Percentiles rank a stretch among this genome's conserved stretches.
Conservation (phyloP, 2,797 vertebrate genomes). For the Coregonus ussuriensis region DNA sequence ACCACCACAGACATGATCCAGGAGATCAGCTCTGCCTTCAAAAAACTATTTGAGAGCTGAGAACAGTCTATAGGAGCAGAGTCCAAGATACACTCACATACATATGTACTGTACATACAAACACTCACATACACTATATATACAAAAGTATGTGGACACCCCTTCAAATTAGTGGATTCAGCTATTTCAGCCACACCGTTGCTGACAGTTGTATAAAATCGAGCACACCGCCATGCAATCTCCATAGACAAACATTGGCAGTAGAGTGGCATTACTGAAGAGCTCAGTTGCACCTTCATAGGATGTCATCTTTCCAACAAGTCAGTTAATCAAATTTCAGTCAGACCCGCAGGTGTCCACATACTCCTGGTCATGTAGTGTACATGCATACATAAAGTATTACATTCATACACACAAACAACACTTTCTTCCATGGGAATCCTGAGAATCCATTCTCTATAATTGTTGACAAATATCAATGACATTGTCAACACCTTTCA, state of each 20-base stretch:
- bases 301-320: too few relatives aligned
- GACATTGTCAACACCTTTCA: neutral
- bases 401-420: neutral
- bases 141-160: too few relatives aligned
- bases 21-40: slow-evolving; percentile 91
- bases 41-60: slow-evolving; percentile 90
- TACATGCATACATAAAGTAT: neutral
- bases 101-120: neutral
- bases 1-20: slow-evolving; percentile 94
- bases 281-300: too few relatives aligned
- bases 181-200: too few relatives aligned
- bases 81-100: neutral
- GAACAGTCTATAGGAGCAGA: slow-evolving; percentile 11
- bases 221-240: too few relatives aligned
- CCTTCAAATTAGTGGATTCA: too few relatives aligned
- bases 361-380: too few relatives aligned
- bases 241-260: too few relatives aligned
- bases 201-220: too few relatives aligned
- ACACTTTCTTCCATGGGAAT: neutral
- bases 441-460: neutral
- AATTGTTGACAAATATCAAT: neutral
- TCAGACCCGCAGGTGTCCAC: too few relatives aligned
- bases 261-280: too few relatives aligned
- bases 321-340: too few relatives aligned
- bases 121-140: neutral